Conservation (phyloP, 2,113 vertebrate genomes). For the Parus major region DNA sequence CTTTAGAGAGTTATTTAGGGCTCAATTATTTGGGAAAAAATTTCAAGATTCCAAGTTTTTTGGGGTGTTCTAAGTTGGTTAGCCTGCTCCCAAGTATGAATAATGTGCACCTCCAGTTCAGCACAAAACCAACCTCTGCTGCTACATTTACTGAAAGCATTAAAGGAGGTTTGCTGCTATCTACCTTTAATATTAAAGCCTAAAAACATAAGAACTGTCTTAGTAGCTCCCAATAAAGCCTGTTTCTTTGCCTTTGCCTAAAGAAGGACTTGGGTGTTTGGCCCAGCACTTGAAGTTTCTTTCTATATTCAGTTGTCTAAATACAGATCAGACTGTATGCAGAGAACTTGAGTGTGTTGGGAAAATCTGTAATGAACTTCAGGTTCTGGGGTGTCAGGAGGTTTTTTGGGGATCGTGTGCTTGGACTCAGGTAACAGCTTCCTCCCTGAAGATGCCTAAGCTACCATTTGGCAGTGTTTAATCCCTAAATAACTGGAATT, state of each 20-base stretch:
- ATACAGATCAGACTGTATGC: not conserved
- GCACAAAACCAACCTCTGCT: not conserved
- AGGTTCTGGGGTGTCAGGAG: not conserved
- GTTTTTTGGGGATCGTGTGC: not conserved
- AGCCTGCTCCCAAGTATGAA: not conserved
- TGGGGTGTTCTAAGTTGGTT: not conserved
- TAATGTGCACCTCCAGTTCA: accelerated
- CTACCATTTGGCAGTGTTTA: not conserved
- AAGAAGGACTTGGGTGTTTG: not conserved
- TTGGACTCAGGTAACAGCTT: not conserved
- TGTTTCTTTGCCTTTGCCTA: not conserved
- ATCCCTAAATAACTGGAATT: not conserved
- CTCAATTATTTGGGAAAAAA: not conserved
- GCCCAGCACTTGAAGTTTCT: not conserved
- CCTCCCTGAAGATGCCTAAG: not conserved
- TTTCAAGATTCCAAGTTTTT: not conserved
- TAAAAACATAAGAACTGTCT: not conserved
- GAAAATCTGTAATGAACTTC: not conserved
- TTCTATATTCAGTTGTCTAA: not conserved
- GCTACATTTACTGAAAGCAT: not conserved
- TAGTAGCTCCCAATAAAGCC: not conserved
- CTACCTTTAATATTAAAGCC: not conserved
- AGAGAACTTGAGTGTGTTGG: not conserved
- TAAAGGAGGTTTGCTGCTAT: not conserved
- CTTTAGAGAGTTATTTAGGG: not conserved